phyloP scores from a whole-genome alignment of 1,140 invertebrate species.

The Chlorops oryzae region DNA sequence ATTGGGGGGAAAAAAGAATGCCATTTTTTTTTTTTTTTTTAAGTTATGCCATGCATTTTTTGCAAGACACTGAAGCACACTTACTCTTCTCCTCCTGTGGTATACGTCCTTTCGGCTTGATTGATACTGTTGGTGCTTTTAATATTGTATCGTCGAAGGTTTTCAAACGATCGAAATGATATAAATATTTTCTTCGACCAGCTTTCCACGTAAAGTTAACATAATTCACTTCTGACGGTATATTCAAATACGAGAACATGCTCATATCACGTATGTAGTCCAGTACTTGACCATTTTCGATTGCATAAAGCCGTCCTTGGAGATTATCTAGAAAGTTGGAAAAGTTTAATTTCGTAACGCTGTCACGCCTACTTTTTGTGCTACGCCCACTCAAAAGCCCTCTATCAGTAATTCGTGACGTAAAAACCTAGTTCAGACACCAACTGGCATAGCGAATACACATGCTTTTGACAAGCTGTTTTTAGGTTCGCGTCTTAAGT shows the following conservation, averaged over 20 bases:
- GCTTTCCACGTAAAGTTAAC: slow-evolving; percentile 92
- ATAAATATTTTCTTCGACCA: slow-evolving; percentile 76
- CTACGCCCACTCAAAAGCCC: too few species aligned
- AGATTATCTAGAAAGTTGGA: too few species aligned
- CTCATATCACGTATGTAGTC: slow-evolving; percentile 82
- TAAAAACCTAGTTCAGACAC: too few species aligned
- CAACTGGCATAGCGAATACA: too few species aligned
- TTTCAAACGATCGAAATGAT: slow-evolving; percentile 78
- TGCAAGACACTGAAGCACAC: slow-evolving; percentile 11
- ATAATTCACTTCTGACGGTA: slow-evolving; percentile 81
- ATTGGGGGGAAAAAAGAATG: too few species aligned
- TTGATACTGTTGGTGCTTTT: slow-evolving; percentile 77
- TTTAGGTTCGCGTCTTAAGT: too few species aligned
- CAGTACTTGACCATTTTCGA: slow-evolving; percentile 74
- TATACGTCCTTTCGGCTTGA: slow-evolving; percentile 75
- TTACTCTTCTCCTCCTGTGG: slow-evolving; percentile 76
- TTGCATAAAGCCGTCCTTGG: slow-evolving; percentile 81
- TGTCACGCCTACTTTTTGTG: too few species aligned
- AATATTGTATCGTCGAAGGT: slow-evolving; percentile 78
- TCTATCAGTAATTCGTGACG: too few species aligned
- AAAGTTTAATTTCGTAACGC: too few species aligned
- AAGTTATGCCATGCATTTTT: too few species aligned
- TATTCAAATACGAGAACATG: slow-evolving; percentile 80
- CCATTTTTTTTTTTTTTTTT: too few species aligned
- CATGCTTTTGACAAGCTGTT: too few species aligned